These are phyloP conservation scores for Pithys albifrons DNA, from an alignment of 2,113 vertebrate genomes.

Conservation along the genomic window DNA sequence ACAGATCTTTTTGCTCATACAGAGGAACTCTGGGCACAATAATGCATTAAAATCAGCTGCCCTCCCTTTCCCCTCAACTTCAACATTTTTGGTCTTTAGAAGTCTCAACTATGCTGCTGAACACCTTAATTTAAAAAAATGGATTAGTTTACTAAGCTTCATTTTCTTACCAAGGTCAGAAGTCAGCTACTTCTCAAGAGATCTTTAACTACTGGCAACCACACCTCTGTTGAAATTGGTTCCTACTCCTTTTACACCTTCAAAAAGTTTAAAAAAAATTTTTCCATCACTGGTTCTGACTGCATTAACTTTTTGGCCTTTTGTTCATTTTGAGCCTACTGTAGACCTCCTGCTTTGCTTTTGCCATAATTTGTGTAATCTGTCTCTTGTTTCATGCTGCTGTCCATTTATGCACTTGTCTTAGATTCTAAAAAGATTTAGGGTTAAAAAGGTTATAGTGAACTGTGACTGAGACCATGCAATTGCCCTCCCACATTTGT, in stretches of 20 bases:
- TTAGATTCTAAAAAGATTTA: neutral
- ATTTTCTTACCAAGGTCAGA: neutral
- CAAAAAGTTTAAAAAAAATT: neutral
- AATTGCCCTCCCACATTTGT: neutral
- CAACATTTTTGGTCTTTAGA: neutral
- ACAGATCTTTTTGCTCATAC: neutral
- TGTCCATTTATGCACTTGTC: neutral
- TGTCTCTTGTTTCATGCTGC: neutral
- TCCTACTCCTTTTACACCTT: neutral
- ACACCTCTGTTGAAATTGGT: neutral
- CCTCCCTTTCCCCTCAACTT: too few relatives aligned
- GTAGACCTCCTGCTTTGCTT: neutral
- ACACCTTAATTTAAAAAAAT: neutral
- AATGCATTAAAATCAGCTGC: neutral
- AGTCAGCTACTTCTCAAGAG: neutral
- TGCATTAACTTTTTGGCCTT: neutral
- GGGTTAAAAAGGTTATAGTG: neutral
- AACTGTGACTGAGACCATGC: neutral
- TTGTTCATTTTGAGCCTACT: neutral
- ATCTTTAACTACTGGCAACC: neutral
- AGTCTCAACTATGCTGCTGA: neutral
- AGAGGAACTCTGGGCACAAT: neutral
- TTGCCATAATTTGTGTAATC: neutral
- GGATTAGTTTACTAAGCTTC: neutral
- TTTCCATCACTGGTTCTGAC: neutral